A percentile compares a stretch with the other conserved stretches of the same genome.
Conservation (phyloP, 2,113 vertebrate genomes). For the Axis porcinus region DNA sequence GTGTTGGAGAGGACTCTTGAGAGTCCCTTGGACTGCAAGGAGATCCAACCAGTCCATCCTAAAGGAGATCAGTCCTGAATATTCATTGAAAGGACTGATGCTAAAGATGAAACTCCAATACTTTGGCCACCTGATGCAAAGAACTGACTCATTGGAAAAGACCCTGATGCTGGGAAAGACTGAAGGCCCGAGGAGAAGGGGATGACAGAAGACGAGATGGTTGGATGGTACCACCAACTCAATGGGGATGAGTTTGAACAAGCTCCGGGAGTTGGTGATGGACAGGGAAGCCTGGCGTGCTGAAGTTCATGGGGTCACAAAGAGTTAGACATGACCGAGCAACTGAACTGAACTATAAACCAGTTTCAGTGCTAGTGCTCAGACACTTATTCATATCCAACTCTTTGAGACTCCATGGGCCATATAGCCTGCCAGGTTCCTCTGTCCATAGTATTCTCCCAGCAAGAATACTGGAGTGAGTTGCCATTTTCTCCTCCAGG, state of each 20-base stretch:
- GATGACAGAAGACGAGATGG: neutral
- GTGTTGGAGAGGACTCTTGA: neutral
- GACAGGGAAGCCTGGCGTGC: neutral
- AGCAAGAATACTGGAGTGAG: neutral
- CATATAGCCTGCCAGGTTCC: neutral
- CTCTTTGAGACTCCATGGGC: neutral
- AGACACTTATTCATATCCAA: neutral
- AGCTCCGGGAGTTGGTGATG: neutral
- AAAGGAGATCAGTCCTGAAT: neutral
- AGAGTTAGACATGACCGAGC: neutral
- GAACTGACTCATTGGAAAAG: neutral
- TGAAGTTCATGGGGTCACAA: neutral
- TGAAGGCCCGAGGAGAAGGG: neutral
- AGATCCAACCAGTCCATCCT: neutral
- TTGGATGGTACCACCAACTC: neutral
- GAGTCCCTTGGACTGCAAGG: neutral
- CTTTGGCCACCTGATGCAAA: neutral
- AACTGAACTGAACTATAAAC: neutral
- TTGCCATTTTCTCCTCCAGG: neutral
- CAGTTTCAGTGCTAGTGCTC: neutral
- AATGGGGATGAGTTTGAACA: neutral
- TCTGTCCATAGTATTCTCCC: neutral
- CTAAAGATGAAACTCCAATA: neutral
- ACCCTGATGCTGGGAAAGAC: neutral
- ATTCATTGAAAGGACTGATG: neutral